A percentile compares a stretch with the other conserved stretches of the same genome.
These are phyloP conservation scores for Aeoliscus strigatus DNA, from an alignment of 2,797 vertebrate genomes.

Conservation along the genomic window DNA sequence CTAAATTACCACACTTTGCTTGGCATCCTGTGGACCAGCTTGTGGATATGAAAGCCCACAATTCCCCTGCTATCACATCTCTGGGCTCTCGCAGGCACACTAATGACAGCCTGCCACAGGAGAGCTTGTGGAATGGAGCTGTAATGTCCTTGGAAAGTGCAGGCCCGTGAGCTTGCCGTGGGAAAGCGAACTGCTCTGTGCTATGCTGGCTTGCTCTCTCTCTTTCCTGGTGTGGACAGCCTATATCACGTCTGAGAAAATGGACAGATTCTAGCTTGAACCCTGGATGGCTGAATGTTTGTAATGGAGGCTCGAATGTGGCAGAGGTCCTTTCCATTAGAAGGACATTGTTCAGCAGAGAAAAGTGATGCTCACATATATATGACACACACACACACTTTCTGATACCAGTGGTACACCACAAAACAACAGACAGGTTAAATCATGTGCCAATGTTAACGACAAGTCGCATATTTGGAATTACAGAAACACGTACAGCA, in stretches of 20 bases:
- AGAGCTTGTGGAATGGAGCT: slow-evolving; percentile 65
- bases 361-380: slow-evolving; percentile 28
- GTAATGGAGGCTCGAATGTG: slow-evolving; percentile 55
- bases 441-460: slow-evolving; percentile 1
- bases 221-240: slow-evolving; percentile 26
- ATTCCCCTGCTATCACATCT: slow-evolving; percentile 73
- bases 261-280: slow-evolving; percentile 61
- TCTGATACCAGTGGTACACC: too few relatives aligned
- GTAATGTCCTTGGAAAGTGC: slow-evolving; percentile 74
- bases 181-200: slow-evolving; percentile 49
- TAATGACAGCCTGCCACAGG: slow-evolving; percentile 77
- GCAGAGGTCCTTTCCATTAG: slow-evolving; percentile 58
- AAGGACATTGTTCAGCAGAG: slow-evolving; percentile 34
- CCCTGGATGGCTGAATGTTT: slow-evolving; percentile 48
- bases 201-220: slow-evolving; percentile 25
- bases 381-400: slow-evolving; percentile 1
- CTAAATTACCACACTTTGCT: slow-evolving; percentile 68
- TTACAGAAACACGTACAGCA: too few relatives aligned
- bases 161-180: slow-evolving; percentile 49
- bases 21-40: slow-evolving; percentile 65
- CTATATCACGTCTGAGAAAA: slow-evolving; percentile 51
- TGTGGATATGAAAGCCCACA: slow-evolving; percentile 74
- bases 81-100: slow-evolving; percentile 61
- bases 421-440: slow-evolving; percentile 1
- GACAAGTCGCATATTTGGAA: too few relatives aligned